These are phyloP conservation scores for Xestia xanthographa DNA, from an alignment of 2,888 invertebrate genomes.

Conservation along the genomic window DNA sequence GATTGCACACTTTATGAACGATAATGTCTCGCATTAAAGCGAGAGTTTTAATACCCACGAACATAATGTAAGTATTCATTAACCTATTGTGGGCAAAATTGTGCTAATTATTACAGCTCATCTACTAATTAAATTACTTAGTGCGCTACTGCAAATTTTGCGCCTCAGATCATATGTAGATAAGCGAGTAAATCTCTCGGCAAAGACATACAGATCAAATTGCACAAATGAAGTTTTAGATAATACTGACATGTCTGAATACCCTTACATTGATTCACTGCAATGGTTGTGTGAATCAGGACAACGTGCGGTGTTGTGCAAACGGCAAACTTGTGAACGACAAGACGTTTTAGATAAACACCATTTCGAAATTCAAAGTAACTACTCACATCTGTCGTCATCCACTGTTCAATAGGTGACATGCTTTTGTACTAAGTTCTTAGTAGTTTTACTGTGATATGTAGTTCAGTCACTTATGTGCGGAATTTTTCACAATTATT, in stretches of 20 bases:
- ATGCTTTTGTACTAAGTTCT: constrained; percentile 71
- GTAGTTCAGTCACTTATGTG: constrained; percentile 65
- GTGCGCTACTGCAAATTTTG: background rate
- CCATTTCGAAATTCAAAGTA: constrained; percentile 79
- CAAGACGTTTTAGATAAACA: constrained; percentile 78
- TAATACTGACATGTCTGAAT: constrained; percentile 43
- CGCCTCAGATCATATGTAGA: background rate
- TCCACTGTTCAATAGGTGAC: constrained; percentile 72
- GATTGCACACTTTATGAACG: constrained; percentile 75
- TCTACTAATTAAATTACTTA: background rate
- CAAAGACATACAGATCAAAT: background rate
- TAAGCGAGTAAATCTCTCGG: constrained; percentile 8
- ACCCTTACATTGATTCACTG: constrained; percentile 57
- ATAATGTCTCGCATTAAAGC: constrained; percentile 77
- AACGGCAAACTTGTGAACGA: constrained; percentile 78
- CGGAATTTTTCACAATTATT: constrained; percentile 57
- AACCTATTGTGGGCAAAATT: constrained; percentile 37
- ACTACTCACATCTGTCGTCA: constrained; percentile 77
- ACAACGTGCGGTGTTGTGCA: constrained; percentile 77
- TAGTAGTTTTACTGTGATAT: constrained; percentile 38
- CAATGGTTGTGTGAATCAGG: constrained; percentile 77
- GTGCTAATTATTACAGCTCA: constrained; percentile 25
- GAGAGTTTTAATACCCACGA: constrained; percentile 72
- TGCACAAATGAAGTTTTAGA: constrained; percentile 22
- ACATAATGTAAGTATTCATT: constrained; percentile 42